Evolutionary conservation across 2,113 vertebrate genomes (phyloP).

Genomic region (Empidonax alnorum): DNA sequence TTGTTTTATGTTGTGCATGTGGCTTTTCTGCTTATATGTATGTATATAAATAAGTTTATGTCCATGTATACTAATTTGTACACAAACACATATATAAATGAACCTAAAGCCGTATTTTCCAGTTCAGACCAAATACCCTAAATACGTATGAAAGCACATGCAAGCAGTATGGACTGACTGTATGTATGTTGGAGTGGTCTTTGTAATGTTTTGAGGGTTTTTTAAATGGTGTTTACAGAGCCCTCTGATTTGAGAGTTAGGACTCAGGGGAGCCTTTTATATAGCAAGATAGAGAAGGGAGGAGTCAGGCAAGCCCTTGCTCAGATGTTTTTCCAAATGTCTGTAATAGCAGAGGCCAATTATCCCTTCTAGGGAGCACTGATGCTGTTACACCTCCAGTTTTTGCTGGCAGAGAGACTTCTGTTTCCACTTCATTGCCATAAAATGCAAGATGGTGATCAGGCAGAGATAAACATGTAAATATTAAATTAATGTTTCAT

Average conservation of each 20-base stretch:
- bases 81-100: neutral
- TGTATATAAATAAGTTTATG: neutral
- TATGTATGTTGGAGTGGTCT: accelerated
- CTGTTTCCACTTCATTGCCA: neutral
- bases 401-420: neutral
- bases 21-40: neutral
- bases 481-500: neutral
- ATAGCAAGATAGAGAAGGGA: neutral
- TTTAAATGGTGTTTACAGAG: neutral
- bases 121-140: neutral
- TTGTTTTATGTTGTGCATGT: accelerated
- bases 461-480: neutral
- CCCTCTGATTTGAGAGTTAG: neutral
- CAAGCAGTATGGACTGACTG: neutral
- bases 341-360: neutral
- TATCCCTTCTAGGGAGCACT: neutral
- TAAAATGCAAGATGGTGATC: neutral
- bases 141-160: neutral
- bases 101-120: neutral
- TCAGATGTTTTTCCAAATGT: neutral
- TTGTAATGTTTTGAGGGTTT: neutral
- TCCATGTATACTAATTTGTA: neutral
- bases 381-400: neutral
- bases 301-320: neutral
- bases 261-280: neutral